These are phyloP conservation scores for Hippolais icterina DNA, from an alignment of 2,113 vertebrate species.

Conservation along the genomic window DNA sequence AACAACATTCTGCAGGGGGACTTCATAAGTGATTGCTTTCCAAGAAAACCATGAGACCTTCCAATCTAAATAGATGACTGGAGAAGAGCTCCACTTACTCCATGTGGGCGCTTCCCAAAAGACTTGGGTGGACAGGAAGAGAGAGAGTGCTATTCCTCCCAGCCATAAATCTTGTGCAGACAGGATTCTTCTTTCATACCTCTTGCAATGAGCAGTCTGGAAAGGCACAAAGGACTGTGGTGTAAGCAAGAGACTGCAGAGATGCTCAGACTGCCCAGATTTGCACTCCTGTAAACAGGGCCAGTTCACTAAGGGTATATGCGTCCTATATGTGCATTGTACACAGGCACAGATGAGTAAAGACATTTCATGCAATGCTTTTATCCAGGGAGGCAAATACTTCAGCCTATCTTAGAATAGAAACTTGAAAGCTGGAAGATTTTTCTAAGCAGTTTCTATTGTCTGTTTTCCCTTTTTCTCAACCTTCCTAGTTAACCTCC, in stretches of 20 bases:
- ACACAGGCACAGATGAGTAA: neutral
- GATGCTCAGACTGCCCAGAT: neutral
- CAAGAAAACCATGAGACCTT: conserved; percentile 21
- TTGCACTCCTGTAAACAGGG: neutral
- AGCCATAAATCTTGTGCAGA: neutral
- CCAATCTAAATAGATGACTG: conserved; percentile 29
- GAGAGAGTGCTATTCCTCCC: neutral
- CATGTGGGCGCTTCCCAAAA: neutral
- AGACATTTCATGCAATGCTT: neutral
- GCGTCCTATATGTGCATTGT: too few species aligned
- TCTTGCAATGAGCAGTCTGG: neutral
- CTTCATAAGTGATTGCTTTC: neutral
- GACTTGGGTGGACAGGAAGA: neutral
- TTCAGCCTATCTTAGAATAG: neutral
- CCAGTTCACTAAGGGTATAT: neutral
- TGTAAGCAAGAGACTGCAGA: neutral
- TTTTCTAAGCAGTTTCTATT: neutral
- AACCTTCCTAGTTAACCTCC: neutral
- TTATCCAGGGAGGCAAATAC: neutral
- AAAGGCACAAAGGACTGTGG: neutral
- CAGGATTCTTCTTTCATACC: neutral
- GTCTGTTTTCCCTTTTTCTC: neutral
- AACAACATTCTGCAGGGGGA: neutral
- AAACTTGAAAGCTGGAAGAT: neutral
- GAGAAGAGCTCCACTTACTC: neutral